Conservation (phyloP, 2,797 vertebrate species). For the Malacoctenus gilli region DNA sequence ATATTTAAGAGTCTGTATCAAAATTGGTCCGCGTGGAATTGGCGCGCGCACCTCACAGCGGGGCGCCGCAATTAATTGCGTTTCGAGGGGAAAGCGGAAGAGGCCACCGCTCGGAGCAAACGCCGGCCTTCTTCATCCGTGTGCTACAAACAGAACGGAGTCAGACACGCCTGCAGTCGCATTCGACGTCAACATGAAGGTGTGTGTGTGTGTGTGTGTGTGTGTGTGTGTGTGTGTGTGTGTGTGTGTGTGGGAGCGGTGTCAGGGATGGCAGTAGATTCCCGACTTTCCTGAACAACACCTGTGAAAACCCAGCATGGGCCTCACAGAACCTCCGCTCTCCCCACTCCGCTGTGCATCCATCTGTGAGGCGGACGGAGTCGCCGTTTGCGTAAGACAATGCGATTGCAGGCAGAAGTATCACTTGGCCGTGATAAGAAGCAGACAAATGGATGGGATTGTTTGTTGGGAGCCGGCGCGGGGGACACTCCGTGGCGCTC, state of each 20-base stretch:
- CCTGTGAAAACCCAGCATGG: constrained; percentile 36
- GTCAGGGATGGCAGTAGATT: too few relatives aligned
- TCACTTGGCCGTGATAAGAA: constrained; percentile 44
- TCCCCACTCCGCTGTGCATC: constrained; percentile 58
- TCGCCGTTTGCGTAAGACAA: constrained; percentile 58
- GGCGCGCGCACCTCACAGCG: constrained; percentile 62
- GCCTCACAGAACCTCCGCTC: constrained; percentile 47
- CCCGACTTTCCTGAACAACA: too few relatives aligned
- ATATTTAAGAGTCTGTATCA: constrained; percentile 69
- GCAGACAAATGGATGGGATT: constrained; percentile 45
- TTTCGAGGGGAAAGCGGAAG: constrained; percentile 58
- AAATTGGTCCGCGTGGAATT: constrained; percentile 65
- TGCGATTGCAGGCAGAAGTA: constrained; percentile 49
- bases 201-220: too few relatives aligned
- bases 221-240: too few relatives aligned
- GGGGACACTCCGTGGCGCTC: constrained; percentile 34
- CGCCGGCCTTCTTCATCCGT: constrained; percentile 18
- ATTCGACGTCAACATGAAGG: too few relatives aligned
- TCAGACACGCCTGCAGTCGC: background rate
- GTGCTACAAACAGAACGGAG: constrained; percentile 9
- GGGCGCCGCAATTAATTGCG: constrained; percentile 65
- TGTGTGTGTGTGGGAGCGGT: constrained; percentile 19
- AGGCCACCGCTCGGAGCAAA: constrained; percentile 20
- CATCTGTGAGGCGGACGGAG: constrained; percentile 61
- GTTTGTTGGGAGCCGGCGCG: constrained; percentile 52